Evolutionary conservation across 2,797 vertebrate species (phyloP).

Genomic region (Benthosema pterotum): DNA sequence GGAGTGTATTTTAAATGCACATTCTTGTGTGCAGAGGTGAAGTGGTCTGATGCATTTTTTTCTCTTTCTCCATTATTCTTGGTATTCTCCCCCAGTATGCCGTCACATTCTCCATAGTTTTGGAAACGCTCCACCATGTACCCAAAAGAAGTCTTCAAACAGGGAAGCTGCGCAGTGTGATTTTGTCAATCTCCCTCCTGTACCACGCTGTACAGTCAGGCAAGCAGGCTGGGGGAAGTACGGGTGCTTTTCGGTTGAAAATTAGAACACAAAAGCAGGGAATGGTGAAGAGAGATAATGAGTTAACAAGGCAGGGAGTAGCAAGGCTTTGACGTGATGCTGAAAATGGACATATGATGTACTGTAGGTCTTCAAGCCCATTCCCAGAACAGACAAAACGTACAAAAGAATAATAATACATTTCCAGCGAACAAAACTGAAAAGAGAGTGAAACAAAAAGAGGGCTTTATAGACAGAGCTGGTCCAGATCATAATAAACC

Average conservation of each 20-base stretch:
- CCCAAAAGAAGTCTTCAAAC: constrained; percentile 51
- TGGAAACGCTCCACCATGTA: constrained; percentile 2
- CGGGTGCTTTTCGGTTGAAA: constrained; percentile 56
- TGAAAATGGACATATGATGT: constrained; percentile 43
- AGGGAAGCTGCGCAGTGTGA: constrained; percentile 44
- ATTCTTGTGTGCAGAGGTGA: constrained; percentile 16
- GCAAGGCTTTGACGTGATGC: constrained; percentile 46
- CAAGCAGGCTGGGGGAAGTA: constrained; percentile 60
- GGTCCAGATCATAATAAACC: background rate
- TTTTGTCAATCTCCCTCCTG: constrained; percentile 60
- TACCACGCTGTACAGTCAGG: constrained; percentile 63
- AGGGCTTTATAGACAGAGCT: background rate
- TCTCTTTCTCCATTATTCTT: constrained; percentile 17
- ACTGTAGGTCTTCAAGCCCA: constrained; percentile 23
- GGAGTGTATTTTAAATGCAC: constrained; percentile 58
- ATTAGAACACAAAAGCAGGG: background rate
- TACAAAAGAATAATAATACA: constrained; percentile 32
- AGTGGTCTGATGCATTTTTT: constrained; percentile 23
- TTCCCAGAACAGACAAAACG: constrained; percentile 16
- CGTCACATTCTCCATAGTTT: background rate
- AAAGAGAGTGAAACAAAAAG: constrained; percentile 29
- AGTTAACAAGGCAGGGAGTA: constrained; percentile 2
- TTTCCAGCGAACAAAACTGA: constrained; percentile 43
- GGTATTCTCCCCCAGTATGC: constrained; percentile 5
- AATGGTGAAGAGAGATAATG: constrained; percentile 28